Percentiles rank a stretch among this genome's conserved stretches.
phyloP scores from a whole-genome alignment of 2,113 vertebrate species.

The Malurus melanocephalus region DNA sequence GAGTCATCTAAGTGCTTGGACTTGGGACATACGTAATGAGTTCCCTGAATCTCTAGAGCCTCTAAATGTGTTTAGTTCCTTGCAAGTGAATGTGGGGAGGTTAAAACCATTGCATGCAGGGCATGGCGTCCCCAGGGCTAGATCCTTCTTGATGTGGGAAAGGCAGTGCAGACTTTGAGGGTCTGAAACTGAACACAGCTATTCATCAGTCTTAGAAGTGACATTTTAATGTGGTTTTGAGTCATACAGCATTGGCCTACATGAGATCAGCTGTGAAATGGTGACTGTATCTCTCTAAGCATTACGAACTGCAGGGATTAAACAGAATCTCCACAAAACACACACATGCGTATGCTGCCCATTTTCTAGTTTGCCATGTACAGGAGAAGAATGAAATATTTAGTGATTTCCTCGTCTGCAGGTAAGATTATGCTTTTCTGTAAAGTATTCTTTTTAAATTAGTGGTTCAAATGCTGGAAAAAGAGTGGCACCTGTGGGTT shows the following conservation, averaged over 20 bases:
- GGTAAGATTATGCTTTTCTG: not conserved
- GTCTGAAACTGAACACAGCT: not conserved
- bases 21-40: not conserved
- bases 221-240: not conserved
- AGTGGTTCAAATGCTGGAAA: not conserved
- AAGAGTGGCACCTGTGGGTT: not conserved
- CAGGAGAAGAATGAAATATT: not conserved
- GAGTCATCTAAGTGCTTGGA: not conserved
- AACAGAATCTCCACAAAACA: not conserved
- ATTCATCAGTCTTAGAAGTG: not conserved
- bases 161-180: not conserved
- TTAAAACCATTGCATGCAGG: not conserved
- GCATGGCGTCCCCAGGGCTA: not conserved
- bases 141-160: not conserved
- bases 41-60: not conserved
- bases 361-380: not conserved
- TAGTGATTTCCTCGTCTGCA: not conserved
- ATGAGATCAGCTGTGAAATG: not conserved
- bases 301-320: not conserved
- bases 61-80: not conserved
- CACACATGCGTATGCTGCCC: not conserved
- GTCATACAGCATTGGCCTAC: not conserved
- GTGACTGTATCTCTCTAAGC: not conserved
- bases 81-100: not conserved
- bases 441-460: conserved; percentile 43